A percentile compares a stretch with the other conserved stretches of the same genome.
These are phyloP conservation scores for Zaprionus ghesquierei DNA, from an alignment of 1,140 invertebrate species.

Conservation along the genomic window DNA sequence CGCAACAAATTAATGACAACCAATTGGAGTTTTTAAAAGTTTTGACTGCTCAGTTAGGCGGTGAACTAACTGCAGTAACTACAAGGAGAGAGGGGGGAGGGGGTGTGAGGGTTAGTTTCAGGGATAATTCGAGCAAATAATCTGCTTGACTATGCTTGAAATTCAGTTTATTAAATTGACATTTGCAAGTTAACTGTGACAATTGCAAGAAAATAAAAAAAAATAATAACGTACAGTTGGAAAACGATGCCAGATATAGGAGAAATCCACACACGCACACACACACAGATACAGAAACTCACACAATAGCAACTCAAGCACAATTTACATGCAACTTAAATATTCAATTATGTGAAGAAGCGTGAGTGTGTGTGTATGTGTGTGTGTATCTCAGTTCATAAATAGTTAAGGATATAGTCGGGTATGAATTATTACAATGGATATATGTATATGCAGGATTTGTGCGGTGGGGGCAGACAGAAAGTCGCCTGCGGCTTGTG, in stretches of 20 bases:
- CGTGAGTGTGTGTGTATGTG: constrained; percentile 7
- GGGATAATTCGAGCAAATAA: constrained; percentile 1
- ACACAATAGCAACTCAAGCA: neutral
- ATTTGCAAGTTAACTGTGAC: constrained; percentile 13
- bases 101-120: neutral
- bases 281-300: neutral
- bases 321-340: constrained; percentile 52
- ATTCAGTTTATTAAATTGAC: constrained; percentile 48
- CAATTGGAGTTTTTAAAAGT: constrained; percentile 24
- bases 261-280: constrained; percentile 5
- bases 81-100: no score
- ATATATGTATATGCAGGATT: neutral
- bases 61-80: neutral
- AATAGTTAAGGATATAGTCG: constrained; percentile 55
- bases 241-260: constrained; percentile 38
- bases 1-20: constrained; percentile 37
- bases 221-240: constrained; percentile 13
- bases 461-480: neutral
- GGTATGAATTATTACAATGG: constrained; percentile 63
- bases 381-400: constrained; percentile 36
- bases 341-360: constrained; percentile 64
- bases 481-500: constrained; percentile 13
- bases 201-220: constrained; percentile 43
- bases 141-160: neutral
- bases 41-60: neutral